Conservation (phyloP, 2,113 vertebrate species). For the Engystomops pustulosus region DNA sequence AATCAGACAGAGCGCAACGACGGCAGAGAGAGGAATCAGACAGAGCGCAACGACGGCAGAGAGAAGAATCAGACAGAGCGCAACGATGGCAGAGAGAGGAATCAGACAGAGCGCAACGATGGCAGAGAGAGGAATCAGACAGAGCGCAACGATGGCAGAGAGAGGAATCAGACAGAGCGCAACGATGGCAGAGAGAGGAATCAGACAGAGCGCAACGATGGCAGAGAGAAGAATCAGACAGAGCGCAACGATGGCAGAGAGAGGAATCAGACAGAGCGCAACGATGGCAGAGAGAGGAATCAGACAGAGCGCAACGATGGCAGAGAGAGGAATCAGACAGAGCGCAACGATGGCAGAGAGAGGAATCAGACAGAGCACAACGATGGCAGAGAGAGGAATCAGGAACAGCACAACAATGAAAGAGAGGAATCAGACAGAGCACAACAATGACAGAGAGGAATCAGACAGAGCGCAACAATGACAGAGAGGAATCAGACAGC, state of each 20-base stretch:
- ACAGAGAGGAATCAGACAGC: background rate
- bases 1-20: background rate
- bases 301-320: background rate
- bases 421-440: background rate
- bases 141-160: background rate
- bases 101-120: background rate
- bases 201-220: background rate
- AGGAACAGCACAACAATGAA: background rate
- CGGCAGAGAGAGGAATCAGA: background rate
- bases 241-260: background rate
- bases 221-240: background rate
- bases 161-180: background rate
- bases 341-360: background rate
- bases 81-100: too few species aligned
- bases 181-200: background rate
- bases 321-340: slow-evolving; percentile 10
- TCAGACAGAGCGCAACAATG: background rate
- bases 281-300: background rate
- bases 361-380: background rate
- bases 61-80: background rate
- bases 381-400: background rate
- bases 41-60: background rate
- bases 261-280: background rate
- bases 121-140: background rate
- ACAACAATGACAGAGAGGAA: background rate